These are phyloP conservation scores for Drosophila lacteicornis DNA, from an alignment of 1,140 invertebrate species.

Conservation along the genomic window DNA sequence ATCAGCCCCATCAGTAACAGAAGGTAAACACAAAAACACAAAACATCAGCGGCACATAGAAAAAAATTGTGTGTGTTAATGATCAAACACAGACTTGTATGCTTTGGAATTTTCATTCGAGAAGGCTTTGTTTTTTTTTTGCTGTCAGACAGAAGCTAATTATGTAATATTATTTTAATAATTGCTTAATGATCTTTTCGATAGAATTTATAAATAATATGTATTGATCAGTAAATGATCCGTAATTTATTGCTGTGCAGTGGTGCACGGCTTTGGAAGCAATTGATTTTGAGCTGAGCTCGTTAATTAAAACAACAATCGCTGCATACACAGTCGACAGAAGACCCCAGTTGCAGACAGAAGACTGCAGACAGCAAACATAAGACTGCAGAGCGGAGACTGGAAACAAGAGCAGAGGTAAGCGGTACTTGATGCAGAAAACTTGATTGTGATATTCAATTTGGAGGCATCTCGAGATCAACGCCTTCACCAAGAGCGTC, in stretches of 20 bases:
- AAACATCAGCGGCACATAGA: conserved; percentile 2
- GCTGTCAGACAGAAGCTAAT: not conserved
- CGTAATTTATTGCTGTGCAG: conserved; percentile 1
- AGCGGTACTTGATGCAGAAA: conserved; percentile 11
- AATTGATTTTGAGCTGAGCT: conserved; percentile 61
- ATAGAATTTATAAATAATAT: not conserved
- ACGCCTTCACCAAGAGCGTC: conserved; percentile 2
- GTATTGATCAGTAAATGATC: not conserved
- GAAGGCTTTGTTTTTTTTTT: not conserved
- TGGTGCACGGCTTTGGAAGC: conserved; percentile 25
- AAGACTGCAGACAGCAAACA: conserved; percentile 28
- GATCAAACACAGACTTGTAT: not conserved
- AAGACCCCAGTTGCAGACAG: conserved; percentile 23
- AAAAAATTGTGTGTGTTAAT: conserved; percentile 1
- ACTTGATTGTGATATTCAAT: conserved; percentile 26
- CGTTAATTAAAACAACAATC: conserved; percentile 81
- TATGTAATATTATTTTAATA: too few relatives aligned
- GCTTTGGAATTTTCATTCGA: not conserved
- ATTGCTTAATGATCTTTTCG: too few relatives aligned
- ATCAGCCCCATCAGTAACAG: conserved; percentile 26
- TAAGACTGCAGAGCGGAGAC: not conserved
- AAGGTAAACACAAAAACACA: conserved; percentile 1
- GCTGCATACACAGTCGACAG: conserved; percentile 32
- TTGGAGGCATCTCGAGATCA: conserved; percentile 6
- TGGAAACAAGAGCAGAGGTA: not conserved